Evolutionary conservation across 2,113 vertebrate genomes (phyloP), one percentile per base, ranked within the genome.

Genomic region (Zosterops pallidus): DNA sequence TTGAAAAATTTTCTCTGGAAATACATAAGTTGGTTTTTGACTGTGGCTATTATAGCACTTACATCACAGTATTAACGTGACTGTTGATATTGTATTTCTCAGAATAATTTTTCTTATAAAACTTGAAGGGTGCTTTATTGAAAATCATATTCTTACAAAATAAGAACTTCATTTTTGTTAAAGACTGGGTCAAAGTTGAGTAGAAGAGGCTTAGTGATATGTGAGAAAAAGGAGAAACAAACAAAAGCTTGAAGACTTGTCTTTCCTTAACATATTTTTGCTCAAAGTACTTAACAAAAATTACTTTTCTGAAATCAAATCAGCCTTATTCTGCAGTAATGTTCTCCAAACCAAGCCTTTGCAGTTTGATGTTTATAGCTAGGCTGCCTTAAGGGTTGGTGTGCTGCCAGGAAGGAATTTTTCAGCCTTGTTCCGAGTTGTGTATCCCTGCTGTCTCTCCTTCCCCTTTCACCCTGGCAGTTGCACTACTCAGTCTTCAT

Each of bases 391-490:
- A 65, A 74, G 29, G 22, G 68, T 60, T 95, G 89, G 60, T 90
- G 53, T 59, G 55, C 63, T 94, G 94, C 91, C 94, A 95, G 94
- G 68, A 93, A 89, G 83, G 83, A 86, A 95, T 93, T 94, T 79
- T 88, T 94, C 68, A 86, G 16, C 64, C 56, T 21, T 67, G 33
- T 50, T 83, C 33, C 1, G 8, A 93, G 29, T 14, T 63, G 3
- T 21, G 9, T 72, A 33, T 57, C 67, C 37, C 46, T 57, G 50
- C 67, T 72, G 49, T 42, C n/a, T 26, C 41, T 53, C 12, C 39
- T 69, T 81, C 44, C 70, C 49, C 57, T 88, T 68, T 76, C 50
- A 35, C 79, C 47, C 47, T 53, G 33, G 39, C 68, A 59, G 25
- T 53, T 65, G 63, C 57, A 26, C 49, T 80, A 23, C 15, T 2